These are phyloP conservation scores for Eurois occulta DNA, from an alignment of 2,888 invertebrate genomes.

Conservation along the genomic window DNA sequence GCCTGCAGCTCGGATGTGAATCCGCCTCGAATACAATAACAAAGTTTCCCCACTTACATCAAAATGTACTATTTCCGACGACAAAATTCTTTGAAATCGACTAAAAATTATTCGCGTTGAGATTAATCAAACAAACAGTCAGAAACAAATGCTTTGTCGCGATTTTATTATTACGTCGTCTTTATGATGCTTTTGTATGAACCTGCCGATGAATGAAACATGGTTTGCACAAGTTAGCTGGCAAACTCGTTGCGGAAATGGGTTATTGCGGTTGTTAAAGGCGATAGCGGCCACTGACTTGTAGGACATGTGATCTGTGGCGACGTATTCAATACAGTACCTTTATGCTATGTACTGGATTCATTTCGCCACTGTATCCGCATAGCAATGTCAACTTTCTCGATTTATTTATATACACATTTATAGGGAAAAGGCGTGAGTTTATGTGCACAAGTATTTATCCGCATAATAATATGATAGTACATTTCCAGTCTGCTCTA, in stretches of 20 bases:
- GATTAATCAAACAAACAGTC: background rate
- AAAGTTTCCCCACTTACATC: too few relatives aligned
- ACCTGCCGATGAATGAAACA: constrained; percentile 13
- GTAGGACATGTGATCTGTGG: constrained; percentile 34
- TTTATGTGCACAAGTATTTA: background rate
- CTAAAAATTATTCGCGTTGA: background rate
- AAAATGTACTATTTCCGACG: too few relatives aligned
- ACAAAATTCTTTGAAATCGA: background rate
- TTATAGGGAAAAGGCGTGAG: background rate
- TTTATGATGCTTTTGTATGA: background rate
- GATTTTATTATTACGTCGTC: background rate
- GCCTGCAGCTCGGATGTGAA: too few relatives aligned
- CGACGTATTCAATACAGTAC: constrained; percentile 6
- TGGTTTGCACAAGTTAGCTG: constrained; percentile 13
- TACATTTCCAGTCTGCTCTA: background rate
- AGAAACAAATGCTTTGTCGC: background rate
- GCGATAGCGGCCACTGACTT: constrained; percentile 45
- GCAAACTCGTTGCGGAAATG: constrained; percentile 42
- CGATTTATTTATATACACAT: background rate
- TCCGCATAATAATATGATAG: background rate
- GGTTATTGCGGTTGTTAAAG: constrained; percentile 49
- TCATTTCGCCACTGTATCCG: background rate
- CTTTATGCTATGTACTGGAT: constrained; percentile 6
- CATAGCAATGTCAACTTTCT: constrained; percentile 1
- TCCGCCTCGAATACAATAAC: too few relatives aligned